phyloP scores from a whole-genome alignment of 2,113 vertebrate species.

The Coryphaenoides rupestris region DNA sequence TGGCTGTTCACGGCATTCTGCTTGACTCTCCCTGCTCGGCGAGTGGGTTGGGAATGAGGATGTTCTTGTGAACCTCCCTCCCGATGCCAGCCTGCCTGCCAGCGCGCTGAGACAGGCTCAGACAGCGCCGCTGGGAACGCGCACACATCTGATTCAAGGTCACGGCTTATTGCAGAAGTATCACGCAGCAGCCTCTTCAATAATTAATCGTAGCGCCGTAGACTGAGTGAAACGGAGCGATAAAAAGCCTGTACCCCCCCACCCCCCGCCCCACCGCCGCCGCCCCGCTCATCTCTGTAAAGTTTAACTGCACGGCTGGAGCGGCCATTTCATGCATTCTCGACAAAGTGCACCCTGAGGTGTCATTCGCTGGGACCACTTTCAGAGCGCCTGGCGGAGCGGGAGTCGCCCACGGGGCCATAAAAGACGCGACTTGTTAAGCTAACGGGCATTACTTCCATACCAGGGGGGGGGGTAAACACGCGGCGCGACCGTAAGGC shows the following conservation, averaged over 20 bases:
- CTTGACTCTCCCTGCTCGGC: not conserved
- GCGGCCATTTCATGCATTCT: conserved; percentile 1
- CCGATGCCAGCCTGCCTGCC: conserved; percentile 2
- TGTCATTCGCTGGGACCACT: conserved; percentile 8
- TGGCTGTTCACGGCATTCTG: too few species aligned
- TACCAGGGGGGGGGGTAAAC: not conserved
- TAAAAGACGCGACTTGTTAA: not conserved
- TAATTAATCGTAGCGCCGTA: too few species aligned
- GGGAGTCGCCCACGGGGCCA: not conserved
- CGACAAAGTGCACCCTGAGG: conserved; percentile 30
- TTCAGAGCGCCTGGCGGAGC: conserved; percentile 6
- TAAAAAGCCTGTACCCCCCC: not conserved
- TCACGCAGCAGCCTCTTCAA: too few species aligned
- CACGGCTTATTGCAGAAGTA: too few species aligned
- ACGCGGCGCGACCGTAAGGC: not conserved
- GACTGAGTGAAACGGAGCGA: too few species aligned
- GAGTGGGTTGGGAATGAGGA: not conserved
- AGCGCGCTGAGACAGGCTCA: conserved; percentile 15
- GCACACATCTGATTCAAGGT: not conserved
- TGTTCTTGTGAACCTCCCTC: not conserved
- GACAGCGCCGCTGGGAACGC: conserved; percentile 17
- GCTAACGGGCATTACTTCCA: not conserved
- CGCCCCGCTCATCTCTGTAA: not conserved
- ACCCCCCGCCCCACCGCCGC: too few species aligned
- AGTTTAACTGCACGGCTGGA: not conserved